Base-by-base conservation (phyloP, 2,113 vertebrate genomes). In the Neolamprologus cancellatus region DNA sequence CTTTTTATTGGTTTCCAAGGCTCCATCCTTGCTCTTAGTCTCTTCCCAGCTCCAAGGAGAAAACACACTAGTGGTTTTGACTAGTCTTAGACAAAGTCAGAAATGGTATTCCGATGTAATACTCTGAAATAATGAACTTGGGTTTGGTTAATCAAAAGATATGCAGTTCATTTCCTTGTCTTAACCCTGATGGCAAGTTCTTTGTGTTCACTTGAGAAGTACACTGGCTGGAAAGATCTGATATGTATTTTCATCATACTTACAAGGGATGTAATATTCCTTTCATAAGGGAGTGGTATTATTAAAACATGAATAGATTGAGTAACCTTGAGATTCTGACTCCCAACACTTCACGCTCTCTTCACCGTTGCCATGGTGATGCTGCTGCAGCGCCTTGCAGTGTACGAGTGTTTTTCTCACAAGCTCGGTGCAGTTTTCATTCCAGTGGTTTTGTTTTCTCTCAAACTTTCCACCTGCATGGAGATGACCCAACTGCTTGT, bases 261-360 rank as follows among this genome's bases (percentile, higher is more conserved):
- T 90, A 88, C 86, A 88, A 84, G 79, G 84, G 85, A 87, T 92
- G 87, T 90, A 91, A 92, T 91, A 93, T 92, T 90, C 81, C 79
- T 91, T 90, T 94, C 86, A 91, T 91, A 92, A 87, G 74, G 53
- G 76, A 88, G 87, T 93, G 57, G 78, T 90, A 86, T 93, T 94
- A 94, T 94, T 94, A 95, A 94, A 93, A 95, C 93, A 94, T 93
- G 90, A 95, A 92, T 90, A 92, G 81, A 93, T 90, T 93, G 92
- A 93, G 89, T 95, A 94, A 95, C 94, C 93, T 95, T 95, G 94
- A 95, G 91, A 91, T 53, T 91, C 83, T 84, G 92, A 91, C 88
- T 92, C 80, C 79, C 83, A 85, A 84, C 92, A 85, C 88, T 86
- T 84, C 85, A 90, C 76, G 61, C 85, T 88, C 92, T 91, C 85